Percentiles rank a stretch among this genome's conserved stretches.
Evolutionary conservation across 2,113 vertebrate genomes (phyloP).

Genomic region (Corythaeola cristata): DNA sequence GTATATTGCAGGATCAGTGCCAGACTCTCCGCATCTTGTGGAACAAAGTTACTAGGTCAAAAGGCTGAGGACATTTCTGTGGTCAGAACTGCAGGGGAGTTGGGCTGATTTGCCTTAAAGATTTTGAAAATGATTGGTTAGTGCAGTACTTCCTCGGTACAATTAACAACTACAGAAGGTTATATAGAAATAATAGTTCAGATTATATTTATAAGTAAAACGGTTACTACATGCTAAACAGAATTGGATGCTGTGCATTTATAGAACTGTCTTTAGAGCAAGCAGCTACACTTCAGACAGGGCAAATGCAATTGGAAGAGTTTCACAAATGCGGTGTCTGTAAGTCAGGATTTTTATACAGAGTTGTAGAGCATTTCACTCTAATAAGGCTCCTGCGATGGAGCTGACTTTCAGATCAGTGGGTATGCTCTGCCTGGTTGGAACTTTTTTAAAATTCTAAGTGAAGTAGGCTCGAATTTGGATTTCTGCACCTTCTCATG

Average conservation of each 20-base stretch:
- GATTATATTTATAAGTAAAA: neutral
- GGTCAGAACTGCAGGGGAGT: neutral
- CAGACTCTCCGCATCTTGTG: neutral
- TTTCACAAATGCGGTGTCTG: neutral
- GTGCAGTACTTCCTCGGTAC: neutral
- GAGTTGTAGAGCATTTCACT: neutral
- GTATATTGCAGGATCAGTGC: neutral
- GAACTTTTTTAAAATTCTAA: neutral
- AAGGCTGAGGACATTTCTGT: neutral
- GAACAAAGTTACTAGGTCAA: neutral
- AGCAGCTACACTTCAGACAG: neutral
- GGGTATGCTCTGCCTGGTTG: neutral
- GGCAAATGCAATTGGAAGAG: neutral
- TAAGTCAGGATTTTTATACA: neutral
- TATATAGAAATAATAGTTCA: neutral
- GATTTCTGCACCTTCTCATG: neutral
- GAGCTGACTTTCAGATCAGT: neutral
- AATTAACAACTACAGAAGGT: neutral
- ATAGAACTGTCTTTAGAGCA: neutral
- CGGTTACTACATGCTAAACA: neutral
- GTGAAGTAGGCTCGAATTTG: neutral
- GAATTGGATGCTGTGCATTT: neutral
- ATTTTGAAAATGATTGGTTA: neutral
- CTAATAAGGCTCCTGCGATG: neutral
- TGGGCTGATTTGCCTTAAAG: neutral